phyloP scores from a whole-genome alignment of 2,888 invertebrate species.

The Drosophila robusta region DNA sequence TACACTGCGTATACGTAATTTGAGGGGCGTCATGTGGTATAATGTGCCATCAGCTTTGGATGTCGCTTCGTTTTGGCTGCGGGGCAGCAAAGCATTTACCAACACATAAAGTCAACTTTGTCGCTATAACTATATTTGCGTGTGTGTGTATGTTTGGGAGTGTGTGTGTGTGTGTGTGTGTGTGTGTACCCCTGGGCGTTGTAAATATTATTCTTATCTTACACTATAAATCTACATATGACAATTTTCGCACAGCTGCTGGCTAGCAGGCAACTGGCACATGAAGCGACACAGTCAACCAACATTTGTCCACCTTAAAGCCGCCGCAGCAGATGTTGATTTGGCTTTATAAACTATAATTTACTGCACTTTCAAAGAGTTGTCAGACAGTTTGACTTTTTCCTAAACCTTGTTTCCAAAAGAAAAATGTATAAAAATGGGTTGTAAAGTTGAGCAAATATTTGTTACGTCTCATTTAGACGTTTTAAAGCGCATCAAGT shows the following conservation, averaged over 20 bases:
- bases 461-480: too few relatives aligned
- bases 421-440: too few relatives aligned
- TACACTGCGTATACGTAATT: constrained; percentile 72
- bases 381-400: background rate
- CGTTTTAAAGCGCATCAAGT: too few relatives aligned
- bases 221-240: constrained; percentile 80
- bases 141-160: constrained; percentile 8
- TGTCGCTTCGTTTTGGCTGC: constrained; percentile 52
- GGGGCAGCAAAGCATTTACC: constrained; percentile 61
- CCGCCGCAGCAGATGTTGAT: constrained; percentile 3
- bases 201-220: constrained; percentile 81
- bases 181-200: constrained; percentile 73
- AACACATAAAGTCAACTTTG: constrained; percentile 70
- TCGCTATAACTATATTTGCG: constrained; percentile 30
- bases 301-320: constrained; percentile 38
- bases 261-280: constrained; percentile 42
- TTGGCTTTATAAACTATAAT: constrained; percentile 1
- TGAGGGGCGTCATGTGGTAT: constrained; percentile 73
- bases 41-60: constrained; percentile 70
- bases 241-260: constrained; percentile 74
- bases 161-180: constrained; percentile 31
- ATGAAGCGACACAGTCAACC: constrained; percentile 11
- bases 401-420: too few relatives aligned
- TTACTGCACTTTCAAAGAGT: constrained; percentile 17
- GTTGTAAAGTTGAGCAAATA: too few relatives aligned